Base-by-base conservation (phyloP, 1,140 invertebrate species). In the Macrocentrus cingulum region DNA sequence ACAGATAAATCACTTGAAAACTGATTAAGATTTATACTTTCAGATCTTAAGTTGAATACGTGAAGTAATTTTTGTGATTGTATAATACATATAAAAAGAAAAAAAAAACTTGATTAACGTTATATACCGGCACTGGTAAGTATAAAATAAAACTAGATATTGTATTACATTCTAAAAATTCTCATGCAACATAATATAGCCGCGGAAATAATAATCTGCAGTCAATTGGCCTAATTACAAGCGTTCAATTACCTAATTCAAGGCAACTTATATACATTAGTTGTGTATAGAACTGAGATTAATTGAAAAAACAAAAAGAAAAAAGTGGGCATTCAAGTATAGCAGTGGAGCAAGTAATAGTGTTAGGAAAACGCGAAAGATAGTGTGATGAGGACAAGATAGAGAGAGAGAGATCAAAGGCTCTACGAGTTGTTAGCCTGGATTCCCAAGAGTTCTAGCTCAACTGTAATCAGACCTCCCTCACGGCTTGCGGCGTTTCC, bases 401-500 rank as follows among this genome's bases (percentile, higher is more conserved):
- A 32, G 22, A 49, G 22, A 49, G 22, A 29, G 8, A 8, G 22
- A 23, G 49, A 36, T 51, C 29, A 36, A 36, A 51, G 49, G 25
- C 29, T 16, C 4, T 25, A n/a, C n/a, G 52, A 44, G 25, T 55
- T 16, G 52, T 44, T 44, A 29, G 52, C 52, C 41, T 55, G 19
- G 18, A 55, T 55, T 55, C 52, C 20, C 45, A 56, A 23, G 45
- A 22, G 45, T 48, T 6, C 45, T 45, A 16, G 13, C 29, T 39
- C 44, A 48, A 11, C 45, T 48, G 22, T 48, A 53, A 39, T 53
- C 36, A 53, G 51, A 39, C 20, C 18, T 55, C 44, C 52, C 52
- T 55, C 54, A 56, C 48, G 54, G 44, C 54, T 32, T 34, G 34
- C 8, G 49, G 25, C 34, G 34, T 49, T 56, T 56, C 55, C 55